Evolutionary conservation across 2,113 vertebrate species (phyloP).

Genomic region (Corapipo altera): DNA sequence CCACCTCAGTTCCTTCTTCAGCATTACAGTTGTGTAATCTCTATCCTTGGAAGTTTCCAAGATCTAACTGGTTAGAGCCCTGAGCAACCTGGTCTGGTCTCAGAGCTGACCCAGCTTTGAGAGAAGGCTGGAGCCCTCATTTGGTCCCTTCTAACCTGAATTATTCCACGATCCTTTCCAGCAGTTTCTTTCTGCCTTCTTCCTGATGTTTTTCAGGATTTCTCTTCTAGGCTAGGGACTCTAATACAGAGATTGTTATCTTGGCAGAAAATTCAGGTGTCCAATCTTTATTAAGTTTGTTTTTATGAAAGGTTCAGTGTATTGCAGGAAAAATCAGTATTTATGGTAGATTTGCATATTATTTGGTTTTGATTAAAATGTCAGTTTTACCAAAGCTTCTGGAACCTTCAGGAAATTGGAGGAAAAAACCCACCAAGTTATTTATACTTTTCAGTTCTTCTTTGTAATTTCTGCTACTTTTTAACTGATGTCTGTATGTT

Average conservation of each 20-base stretch:
- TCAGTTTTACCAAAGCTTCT: not conserved
- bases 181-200: not conserved
- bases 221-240: not conserved
- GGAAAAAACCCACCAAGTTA: fast-evolving
- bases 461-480: not conserved
- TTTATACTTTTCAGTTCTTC: not conserved
- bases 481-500: not conserved
- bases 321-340: not conserved
- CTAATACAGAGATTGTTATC: not conserved
- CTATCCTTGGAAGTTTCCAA: not conserved
- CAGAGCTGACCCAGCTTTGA: not conserved
- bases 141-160: not conserved
- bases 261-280: not conserved
- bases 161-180: not conserved
- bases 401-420: not conserved
- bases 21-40: not conserved
- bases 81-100: not conserved
- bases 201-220: not conserved
- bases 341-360: not conserved
- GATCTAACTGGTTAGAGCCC: not conserved
- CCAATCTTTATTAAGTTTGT: not conserved
- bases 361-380: not conserved
- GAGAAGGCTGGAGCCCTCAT: not conserved
- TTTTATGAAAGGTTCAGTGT: not conserved
- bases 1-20: not conserved